A percentile compares a stretch with the other conserved stretches of the same genome.
phyloP scores from a whole-genome alignment of 1,140 invertebrate genomes.

The Euwallacea fornicatus region DNA sequence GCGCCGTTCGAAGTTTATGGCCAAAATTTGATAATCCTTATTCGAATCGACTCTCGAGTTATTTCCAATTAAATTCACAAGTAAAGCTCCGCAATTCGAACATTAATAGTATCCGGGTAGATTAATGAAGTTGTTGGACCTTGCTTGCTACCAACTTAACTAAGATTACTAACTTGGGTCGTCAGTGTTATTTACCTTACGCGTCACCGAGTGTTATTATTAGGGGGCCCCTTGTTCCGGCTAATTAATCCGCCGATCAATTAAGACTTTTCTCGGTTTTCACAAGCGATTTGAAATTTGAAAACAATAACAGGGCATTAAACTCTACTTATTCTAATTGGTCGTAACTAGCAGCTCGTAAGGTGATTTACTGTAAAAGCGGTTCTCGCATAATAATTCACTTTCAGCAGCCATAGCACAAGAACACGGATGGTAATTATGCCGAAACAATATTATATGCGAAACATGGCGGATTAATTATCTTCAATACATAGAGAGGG shows the following conservation, averaged over 20 bases:
- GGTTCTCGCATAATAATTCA: conserved; percentile 33
- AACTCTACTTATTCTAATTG: conserved; percentile 5
- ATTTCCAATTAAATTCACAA: conserved; percentile 42
- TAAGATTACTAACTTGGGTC: conserved; percentile 36
- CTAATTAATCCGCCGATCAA: neutral
- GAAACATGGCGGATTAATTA: conserved; percentile 48
- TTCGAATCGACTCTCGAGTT: conserved; percentile 38
- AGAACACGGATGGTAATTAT: conserved; percentile 47
- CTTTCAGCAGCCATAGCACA: conserved; percentile 38
- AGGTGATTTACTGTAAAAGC: conserved; percentile 29
- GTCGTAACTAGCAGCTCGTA: conserved; percentile 15
- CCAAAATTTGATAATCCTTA: conserved; percentile 41
- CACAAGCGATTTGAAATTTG: too few species aligned
- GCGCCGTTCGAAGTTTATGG: conserved; percentile 38
- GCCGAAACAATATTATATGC: conserved; percentile 49
- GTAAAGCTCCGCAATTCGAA: conserved; percentile 38
- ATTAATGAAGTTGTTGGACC: conserved; percentile 42
- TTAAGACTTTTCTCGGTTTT: neutral
- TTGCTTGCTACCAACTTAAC: conserved; percentile 37
- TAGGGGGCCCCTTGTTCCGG: conserved; percentile 1
- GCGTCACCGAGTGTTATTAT: conserved; percentile 25
- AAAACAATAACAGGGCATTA: neutral
- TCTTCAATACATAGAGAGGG: conserved; percentile 46
- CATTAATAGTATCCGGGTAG: conserved; percentile 41
- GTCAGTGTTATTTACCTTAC: conserved; percentile 18